phyloP scores from a whole-genome alignment of 2,888 invertebrate species.

The Melanostoma scalare region DNA sequence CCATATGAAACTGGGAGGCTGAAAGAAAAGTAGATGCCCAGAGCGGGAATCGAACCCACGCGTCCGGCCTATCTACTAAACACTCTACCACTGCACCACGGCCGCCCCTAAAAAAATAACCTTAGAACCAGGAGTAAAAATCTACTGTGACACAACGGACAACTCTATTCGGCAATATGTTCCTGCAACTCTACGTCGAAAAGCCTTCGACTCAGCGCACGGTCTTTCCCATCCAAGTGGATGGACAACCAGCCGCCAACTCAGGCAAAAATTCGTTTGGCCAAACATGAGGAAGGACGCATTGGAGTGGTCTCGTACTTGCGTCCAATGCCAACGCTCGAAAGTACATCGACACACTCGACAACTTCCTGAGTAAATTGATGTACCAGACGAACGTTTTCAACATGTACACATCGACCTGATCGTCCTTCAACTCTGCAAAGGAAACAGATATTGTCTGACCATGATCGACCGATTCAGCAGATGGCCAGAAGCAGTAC shows the following conservation, averaged over 20 bases:
- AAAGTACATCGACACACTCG: conserved; percentile 72
- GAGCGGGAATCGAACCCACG: too few relatives aligned
- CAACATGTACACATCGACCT: conserved; percentile 43
- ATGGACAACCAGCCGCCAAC: conserved; percentile 27
- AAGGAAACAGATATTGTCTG: conserved; percentile 20
- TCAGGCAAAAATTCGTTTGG: conserved; percentile 45
- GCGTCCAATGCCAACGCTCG: conserved; percentile 31
- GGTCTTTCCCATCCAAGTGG: conserved; percentile 25
- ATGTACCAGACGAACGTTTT: conserved; percentile 51
- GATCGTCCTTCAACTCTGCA: conserved; percentile 19
- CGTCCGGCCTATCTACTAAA: too few relatives aligned
- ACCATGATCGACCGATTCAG: conserved; percentile 43
- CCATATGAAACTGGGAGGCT: too few relatives aligned
- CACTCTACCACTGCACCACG: too few relatives aligned
- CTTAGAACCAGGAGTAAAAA: conserved; percentile 24
- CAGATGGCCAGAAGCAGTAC: conserved; percentile 43
- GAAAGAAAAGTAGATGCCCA: too few relatives aligned
- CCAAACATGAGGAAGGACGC: conserved; percentile 37
- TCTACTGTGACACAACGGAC: conserved; percentile 34
- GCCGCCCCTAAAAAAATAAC: too few relatives aligned
- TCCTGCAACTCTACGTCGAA: conserved; percentile 26
- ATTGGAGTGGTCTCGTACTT: conserved; percentile 34
- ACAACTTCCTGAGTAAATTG: conserved; percentile 42
- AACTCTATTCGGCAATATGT: conserved; percentile 32
- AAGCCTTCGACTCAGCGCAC: conserved; percentile 36